These are phyloP conservation scores for Megalops cyprinoides DNA, from an alignment of 2,797 vertebrate genomes.

Conservation along the genomic window DNA sequence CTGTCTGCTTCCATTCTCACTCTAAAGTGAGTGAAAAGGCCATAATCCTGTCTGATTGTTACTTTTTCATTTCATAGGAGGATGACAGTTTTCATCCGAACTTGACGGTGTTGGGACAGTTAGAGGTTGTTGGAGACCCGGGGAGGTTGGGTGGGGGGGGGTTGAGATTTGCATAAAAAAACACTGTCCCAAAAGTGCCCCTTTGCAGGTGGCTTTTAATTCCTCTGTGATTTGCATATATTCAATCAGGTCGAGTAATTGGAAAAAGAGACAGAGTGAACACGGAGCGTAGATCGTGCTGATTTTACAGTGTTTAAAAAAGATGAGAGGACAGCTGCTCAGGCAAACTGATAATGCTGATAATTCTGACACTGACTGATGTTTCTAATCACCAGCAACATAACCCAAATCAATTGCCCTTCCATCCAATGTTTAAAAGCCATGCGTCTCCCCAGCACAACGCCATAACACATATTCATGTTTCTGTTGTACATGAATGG, in stretches of 20 bases:
- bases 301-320: slow-evolving; percentile 48
- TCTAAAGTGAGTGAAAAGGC: background rate
- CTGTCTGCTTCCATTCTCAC: background rate
- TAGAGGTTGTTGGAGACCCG: slow-evolving; percentile 58
- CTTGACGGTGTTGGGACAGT: slow-evolving; percentile 41
- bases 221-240: slow-evolving; percentile 79
- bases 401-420: slow-evolving; percentile 78
- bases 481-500: slow-evolving; percentile 23
- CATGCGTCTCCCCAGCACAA: background rate
- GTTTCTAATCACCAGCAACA: slow-evolving; percentile 78
- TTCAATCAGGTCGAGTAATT: slow-evolving; percentile 81
- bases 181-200: slow-evolving; percentile 57
- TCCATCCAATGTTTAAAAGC: slow-evolving; percentile 33
- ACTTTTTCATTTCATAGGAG: background rate
- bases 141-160: slow-evolving; percentile 26
- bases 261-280: slow-evolving; percentile 58
- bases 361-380: slow-evolving; percentile 83
- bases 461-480: slow-evolving; percentile 29
- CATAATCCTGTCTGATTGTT: background rate
- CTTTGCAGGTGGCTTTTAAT: slow-evolving; percentile 77
- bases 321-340: slow-evolving; percentile 62
- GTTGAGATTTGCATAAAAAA: slow-evolving; percentile 45
- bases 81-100: background rate
- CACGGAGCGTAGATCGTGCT: slow-evolving; percentile 43
- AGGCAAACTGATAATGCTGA: slow-evolving; percentile 76